Base-by-base conservation (phyloP, 2,113 vertebrate species). In the Tachycineta bicolor region DNA sequence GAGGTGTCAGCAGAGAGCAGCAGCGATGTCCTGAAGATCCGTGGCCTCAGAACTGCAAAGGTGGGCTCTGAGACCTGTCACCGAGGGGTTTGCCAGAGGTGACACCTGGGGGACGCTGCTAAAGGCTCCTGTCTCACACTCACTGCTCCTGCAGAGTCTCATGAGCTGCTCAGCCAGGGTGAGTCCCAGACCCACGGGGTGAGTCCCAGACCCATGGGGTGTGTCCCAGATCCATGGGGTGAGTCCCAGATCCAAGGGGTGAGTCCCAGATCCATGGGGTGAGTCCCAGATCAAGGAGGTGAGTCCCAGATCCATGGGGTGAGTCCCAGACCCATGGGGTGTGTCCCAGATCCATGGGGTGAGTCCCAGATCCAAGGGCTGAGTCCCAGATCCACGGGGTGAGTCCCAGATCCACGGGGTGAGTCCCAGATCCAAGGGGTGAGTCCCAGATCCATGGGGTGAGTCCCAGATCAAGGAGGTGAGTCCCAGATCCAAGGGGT, bases 331-430 rank as follows among this genome's bases (percentile, higher is more conserved):
- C 34, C n/a, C 25, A 21, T 11, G n/a, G 65, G 18, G 18, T 37
- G 6, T 49, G 3, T 41, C 69, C 16, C 39, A n/a, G 4, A 4
- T 7, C 31, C 8, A 9, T 10, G 65, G 44, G 16, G 18, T 49
- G 15, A 33, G 3, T 26, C 16, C 44, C 31, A 3, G 2, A 8
- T 8, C 50, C 9, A 14, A 4, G 37, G 44, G 21, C 9, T 31
- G 6, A n/a, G 2, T 8, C 23, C 28, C 9, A 14, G 2, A 4
- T 19, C n/a, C 21, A 33, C 25, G 16, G 37, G 9, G 15, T 20
- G 16, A 43, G 7, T 21, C 43, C 56, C 17, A 5, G 1, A 7
- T 7, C 37, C 21, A 14, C 19, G 22, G 8, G 46, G 39, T 19
- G 29, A n/a, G 6, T 19, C 69, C 29, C 37, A 31, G 5, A 10